Percentiles rank a stretch among this genome's conserved stretches.
Conservation (phyloP, 2,797 vertebrate species). For the Oreortyx pictus region DNA sequence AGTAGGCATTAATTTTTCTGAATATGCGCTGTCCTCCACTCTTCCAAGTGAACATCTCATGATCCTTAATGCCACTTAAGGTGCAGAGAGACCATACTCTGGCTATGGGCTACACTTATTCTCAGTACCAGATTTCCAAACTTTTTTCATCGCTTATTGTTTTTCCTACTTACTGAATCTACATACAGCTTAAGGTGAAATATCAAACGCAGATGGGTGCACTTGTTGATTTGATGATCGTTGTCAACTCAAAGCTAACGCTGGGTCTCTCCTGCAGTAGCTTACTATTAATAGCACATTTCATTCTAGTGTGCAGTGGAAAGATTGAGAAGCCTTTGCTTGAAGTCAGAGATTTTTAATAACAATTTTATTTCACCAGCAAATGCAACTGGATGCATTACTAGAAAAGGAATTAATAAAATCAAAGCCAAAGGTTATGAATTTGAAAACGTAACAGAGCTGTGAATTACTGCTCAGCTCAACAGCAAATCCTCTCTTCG, state of each 20-base stretch:
- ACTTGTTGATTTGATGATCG: background rate
- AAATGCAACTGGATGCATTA: background rate
- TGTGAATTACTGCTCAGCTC: background rate
- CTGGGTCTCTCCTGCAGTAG: background rate
- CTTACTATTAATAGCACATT: conserved; percentile 32
- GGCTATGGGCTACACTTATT: background rate
- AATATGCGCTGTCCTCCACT: background rate
- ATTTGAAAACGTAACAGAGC: background rate
- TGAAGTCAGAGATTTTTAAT: background rate
- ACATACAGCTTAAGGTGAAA: background rate
- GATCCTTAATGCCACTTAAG: background rate
- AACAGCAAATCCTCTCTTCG: background rate
- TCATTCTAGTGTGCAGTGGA: background rate
- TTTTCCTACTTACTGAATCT: background rate
- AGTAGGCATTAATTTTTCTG: background rate
- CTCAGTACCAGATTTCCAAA: background rate
- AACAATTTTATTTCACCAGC: background rate
- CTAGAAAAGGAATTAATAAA: background rate
- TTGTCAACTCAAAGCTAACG: background rate
- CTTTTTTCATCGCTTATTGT: background rate
- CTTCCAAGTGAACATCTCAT: background rate
- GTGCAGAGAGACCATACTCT: rapidly evolving
- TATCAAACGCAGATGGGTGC: background rate
- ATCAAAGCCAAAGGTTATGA: background rate
- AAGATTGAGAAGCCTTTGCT: conserved; percentile 14